A percentile compares a stretch with the other conserved stretches of the same genome.
phyloP scores from a whole-genome alignment of 2,888 invertebrate genomes.

The Xanthia togata region DNA sequence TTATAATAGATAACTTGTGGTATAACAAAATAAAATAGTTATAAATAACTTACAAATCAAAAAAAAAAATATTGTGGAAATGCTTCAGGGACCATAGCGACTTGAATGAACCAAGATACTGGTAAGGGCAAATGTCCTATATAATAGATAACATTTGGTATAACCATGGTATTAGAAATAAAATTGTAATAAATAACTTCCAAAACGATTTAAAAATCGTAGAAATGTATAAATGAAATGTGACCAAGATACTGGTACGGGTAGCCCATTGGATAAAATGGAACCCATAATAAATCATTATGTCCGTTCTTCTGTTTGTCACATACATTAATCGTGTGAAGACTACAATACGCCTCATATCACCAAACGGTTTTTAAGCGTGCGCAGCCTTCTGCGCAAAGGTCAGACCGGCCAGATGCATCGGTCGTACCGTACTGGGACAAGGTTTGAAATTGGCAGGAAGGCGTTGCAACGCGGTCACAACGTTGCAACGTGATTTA shows the following conservation, averaged over 20 bases:
- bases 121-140: background rate
- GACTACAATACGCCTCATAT: background rate
- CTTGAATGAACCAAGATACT: background rate
- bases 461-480: background rate
- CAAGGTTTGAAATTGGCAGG: background rate
- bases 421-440: no score
- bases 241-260: background rate
- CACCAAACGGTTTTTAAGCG: no score
- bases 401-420: no score
- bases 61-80: no score
- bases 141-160: background rate
- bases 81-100: no score
- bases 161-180: no score
- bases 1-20: no score
- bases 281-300: background rate
- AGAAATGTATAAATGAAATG: no score
- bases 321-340: background rate
- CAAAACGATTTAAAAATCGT: no score
- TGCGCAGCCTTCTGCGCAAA: no score
- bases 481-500: background rate
- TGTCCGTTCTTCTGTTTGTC: background rate
- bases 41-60: no score
- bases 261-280: background rate
- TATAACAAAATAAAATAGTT: background rate
- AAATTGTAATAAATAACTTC: no score